Percentiles rank a stretch among this genome's conserved stretches.
These are phyloP conservation scores for Elgaria multicarinata DNA, from an alignment of 2,113 vertebrate species.

Conservation along the genomic window DNA sequence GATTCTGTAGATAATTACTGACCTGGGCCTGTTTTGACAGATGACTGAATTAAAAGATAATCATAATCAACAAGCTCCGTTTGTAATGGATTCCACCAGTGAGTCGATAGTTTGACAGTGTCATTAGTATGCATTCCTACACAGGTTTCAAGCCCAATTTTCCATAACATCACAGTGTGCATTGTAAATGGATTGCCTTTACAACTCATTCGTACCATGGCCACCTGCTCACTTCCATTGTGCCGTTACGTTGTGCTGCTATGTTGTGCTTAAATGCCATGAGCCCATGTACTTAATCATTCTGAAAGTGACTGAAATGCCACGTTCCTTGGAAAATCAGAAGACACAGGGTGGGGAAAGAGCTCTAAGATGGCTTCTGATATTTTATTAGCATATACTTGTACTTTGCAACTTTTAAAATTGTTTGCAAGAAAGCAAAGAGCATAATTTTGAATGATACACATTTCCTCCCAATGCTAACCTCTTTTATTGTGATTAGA, in stretches of 20 bases:
- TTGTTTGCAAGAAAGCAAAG: slow-evolving; percentile 66
- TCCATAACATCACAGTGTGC: neutral
- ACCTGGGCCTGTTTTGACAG: slow-evolving; percentile 10
- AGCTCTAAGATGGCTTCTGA: slow-evolving; percentile 27
- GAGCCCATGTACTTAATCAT: slow-evolving; percentile 38
- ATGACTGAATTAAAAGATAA: slow-evolving; percentile 41
- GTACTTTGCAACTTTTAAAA: slow-evolving; percentile 52
- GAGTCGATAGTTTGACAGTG: neutral
- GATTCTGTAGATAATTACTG: slow-evolving; percentile 16
- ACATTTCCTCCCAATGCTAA: slow-evolving; percentile 63
- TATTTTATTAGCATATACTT: slow-evolving; percentile 41
- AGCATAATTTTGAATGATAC: slow-evolving; percentile 65
- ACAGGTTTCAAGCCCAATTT: slow-evolving; percentile 41
- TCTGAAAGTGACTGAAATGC: slow-evolving; percentile 56
- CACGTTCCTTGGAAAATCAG: slow-evolving; percentile 30
- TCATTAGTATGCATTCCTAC: slow-evolving; percentile 4
- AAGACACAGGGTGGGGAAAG: slow-evolving; percentile 34
- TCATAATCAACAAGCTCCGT: slow-evolving; percentile 9
- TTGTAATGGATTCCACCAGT: slow-evolving; percentile 32
- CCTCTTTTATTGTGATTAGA: slow-evolving; percentile 77
- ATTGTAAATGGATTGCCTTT: slow-evolving; percentile 31
- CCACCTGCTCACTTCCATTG: slow-evolving; percentile 41
- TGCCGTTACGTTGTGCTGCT: slow-evolving; percentile 5
- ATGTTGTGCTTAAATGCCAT: slow-evolving; percentile 30
- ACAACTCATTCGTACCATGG: slow-evolving; percentile 22